A percentile compares a stretch with the other conserved stretches of the same genome.
Evolutionary conservation across 1,140 invertebrate genomes (phyloP).

Genomic region (Ostrea edulis): DNA sequence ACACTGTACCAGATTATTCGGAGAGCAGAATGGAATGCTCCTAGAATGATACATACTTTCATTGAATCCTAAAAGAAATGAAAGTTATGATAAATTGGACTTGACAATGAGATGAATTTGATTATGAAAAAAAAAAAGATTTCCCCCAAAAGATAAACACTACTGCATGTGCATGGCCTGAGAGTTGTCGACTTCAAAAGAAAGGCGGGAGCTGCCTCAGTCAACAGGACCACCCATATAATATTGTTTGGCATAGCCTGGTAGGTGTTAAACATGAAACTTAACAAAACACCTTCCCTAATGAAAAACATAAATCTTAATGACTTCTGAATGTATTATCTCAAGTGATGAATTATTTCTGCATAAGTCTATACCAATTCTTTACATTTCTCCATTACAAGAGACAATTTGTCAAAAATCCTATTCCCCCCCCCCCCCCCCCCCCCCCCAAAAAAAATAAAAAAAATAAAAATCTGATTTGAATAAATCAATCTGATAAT

Average conservation of each 20-base stretch:
- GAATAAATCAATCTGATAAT: not conserved
- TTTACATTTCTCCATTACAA: not conserved
- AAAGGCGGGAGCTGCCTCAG: not conserved
- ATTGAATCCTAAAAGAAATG: not conserved
- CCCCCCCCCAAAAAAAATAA: not conserved
- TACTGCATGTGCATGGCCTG: not conserved
- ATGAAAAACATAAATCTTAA: not conserved
- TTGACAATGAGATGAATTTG: not conserved
- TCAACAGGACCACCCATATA: slow-evolving; percentile 10
- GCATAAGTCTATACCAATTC: not conserved
- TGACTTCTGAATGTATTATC: not conserved
- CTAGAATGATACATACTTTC: not conserved
- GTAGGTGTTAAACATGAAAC: not conserved
- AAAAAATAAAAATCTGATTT: not conserved
- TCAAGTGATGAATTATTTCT: not conserved
- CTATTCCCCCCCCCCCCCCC: not conserved
- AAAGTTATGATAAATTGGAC: not conserved
- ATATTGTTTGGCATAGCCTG: not conserved
- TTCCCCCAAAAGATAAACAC: not conserved
- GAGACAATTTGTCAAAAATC: not conserved
- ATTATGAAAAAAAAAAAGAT: not conserved
- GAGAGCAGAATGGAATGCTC: not conserved
- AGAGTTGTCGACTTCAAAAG: not conserved
- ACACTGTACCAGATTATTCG: not conserved
- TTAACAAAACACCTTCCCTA: too few species aligned